Conservation (phyloP, 1,140 invertebrate genomes). For the Leptinotarsa defecta region DNA sequence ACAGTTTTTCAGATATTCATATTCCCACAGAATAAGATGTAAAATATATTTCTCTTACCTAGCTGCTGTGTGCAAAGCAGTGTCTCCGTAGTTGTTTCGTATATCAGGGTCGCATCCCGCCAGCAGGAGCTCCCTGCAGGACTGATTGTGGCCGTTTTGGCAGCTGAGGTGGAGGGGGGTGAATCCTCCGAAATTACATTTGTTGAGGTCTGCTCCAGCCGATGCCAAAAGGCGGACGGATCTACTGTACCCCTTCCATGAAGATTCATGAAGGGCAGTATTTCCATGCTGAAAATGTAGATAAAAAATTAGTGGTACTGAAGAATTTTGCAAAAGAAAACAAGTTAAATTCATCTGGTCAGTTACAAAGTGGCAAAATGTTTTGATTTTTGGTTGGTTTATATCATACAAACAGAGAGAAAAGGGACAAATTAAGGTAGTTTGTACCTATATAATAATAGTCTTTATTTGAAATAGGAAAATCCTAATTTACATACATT, state of each 20-base stretch:
- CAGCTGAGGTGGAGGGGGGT: constrained; percentile 91
- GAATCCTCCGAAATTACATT: constrained; percentile 86
- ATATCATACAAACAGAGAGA: no score
- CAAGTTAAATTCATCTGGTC: no score
- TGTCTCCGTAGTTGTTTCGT: constrained; percentile 96
- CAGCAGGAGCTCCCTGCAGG: constrained; percentile 83
- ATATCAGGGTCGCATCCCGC: constrained; percentile 85
- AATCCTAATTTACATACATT: no score
- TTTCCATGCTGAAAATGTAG: constrained; percentile 78
- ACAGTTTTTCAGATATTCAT: no score
- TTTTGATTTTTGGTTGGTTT: no score
- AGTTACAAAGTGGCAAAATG: no score
- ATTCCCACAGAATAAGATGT: no score
- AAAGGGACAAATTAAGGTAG: no score
- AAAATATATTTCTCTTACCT: constrained; percentile 68
- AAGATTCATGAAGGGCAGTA: constrained; percentile 89
- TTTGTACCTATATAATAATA: no score
- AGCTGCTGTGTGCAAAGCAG: constrained; percentile 91
- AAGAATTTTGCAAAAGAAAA: background rate
- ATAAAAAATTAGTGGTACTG: background rate
- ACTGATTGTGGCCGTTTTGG: constrained; percentile 97
- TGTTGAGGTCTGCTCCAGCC: constrained; percentile 71
- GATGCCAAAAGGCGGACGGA: constrained; percentile 78
- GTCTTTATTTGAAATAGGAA: no score
- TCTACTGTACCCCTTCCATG: constrained; percentile 91